phyloP scores from a whole-genome alignment of 1,140 invertebrate genomes.

The Caenorhabditis brenneri region DNA sequence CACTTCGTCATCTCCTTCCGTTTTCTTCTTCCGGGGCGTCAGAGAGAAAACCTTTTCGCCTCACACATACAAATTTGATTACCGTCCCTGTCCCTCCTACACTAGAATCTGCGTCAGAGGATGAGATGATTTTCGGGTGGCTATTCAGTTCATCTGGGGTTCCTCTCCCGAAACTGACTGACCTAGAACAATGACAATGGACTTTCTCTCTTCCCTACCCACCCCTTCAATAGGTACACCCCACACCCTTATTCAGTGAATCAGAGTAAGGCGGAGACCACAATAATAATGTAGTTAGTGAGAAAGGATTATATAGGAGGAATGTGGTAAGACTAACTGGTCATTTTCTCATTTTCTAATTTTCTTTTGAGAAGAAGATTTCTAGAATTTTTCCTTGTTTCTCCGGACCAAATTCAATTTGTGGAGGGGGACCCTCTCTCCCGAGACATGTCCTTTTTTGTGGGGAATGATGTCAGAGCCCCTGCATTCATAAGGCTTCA shows the following conservation, averaged over 20 bases:
- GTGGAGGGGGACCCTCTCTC: too few species aligned
- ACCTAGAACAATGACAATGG: too few species aligned
- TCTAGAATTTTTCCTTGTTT: neutral
- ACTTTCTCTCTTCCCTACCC: neutral
- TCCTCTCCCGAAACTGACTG: too few species aligned
- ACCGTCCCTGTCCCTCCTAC: neutral
- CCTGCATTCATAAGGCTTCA: too few species aligned
- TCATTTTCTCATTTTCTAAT: neutral
- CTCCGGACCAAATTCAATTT: too few species aligned
- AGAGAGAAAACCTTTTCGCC: neutral
- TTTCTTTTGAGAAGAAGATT: neutral
- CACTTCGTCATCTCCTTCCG: neutral
- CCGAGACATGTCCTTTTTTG: too few species aligned
- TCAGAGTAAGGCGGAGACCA: slow-evolving; percentile 5
- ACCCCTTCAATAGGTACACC: neutral
- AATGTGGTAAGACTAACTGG: neutral
- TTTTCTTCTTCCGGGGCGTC: too few species aligned
- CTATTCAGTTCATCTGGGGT: too few species aligned
- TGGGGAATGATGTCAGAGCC: too few species aligned
- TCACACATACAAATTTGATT: slow-evolving; percentile 24
- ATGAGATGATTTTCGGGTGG: too few species aligned
- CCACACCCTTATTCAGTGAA: neutral
- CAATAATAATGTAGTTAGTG: neutral
- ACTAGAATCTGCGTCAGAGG: neutral
- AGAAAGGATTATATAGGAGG: neutral